These are phyloP conservation scores for Euwallacea fornicatus DNA, from an alignment of 1,140 invertebrate genomes.

Conservation along the genomic window DNA sequence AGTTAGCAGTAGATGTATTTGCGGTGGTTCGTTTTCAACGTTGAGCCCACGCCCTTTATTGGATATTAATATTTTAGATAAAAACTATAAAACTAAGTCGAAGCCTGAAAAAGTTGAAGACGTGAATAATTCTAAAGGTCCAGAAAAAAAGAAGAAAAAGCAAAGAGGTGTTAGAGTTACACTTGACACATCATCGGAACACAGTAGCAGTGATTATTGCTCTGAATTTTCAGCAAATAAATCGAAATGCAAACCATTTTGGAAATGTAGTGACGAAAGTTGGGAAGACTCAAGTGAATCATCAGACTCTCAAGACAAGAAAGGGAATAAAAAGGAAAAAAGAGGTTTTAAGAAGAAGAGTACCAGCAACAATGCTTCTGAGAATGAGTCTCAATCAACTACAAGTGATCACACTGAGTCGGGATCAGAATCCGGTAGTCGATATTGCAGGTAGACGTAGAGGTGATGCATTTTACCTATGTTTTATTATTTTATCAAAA, in stretches of 20 bases:
- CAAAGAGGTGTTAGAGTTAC: slow-evolving; percentile 3
- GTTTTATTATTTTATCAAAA: neutral
- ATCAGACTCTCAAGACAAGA: neutral
- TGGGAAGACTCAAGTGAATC: neutral
- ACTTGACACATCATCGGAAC: neutral
- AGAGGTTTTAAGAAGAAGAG: neutral
- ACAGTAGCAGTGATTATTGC: neutral
- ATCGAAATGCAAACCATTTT: neutral
- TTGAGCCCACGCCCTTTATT: neutral
- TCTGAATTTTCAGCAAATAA: neutral
- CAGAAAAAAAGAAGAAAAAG: neutral
- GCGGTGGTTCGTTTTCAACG: slow-evolving; percentile 4
- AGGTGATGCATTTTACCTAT: neutral
- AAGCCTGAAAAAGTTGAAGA: slow-evolving; percentile 2
- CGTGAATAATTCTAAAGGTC: neutral
- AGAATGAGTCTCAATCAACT: neutral
- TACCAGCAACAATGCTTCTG: neutral
- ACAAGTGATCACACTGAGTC: neutral
- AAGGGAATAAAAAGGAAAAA: neutral
- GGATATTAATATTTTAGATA: neutral
- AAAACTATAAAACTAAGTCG: slow-evolving; percentile 11
- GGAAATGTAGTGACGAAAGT: neutral
- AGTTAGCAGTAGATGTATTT: slow-evolving; percentile 23
- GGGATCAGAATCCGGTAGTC: neutral
- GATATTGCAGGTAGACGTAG: neutral